These are phyloP conservation scores for Brachystomella parvula DNA, from an alignment of 1,140 invertebrate genomes.

Conservation along the genomic window DNA sequence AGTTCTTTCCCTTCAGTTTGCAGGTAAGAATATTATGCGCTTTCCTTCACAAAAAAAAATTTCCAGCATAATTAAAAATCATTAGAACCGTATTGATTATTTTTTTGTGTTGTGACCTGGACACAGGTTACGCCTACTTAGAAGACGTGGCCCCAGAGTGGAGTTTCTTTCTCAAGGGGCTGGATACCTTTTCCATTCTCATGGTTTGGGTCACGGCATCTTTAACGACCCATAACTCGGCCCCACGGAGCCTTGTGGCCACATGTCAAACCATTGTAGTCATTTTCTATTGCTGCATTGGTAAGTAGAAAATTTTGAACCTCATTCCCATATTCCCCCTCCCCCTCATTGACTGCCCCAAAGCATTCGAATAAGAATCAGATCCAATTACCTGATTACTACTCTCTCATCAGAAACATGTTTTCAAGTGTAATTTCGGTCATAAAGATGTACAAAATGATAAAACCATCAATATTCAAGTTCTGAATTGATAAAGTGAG, in stretches of 20 bases:
- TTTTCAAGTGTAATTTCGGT: no score
- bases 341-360: no score
- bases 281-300: constrained; percentile 36
- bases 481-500: no score
- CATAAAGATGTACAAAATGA: no score
- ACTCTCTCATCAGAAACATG: no score
- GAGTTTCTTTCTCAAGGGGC: constrained; percentile 29
- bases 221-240: constrained; percentile 32
- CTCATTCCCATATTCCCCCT: no score
- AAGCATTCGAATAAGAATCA: no score
- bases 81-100: constrained; percentile 1
- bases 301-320: constrained; percentile 21
- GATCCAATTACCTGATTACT: no score
- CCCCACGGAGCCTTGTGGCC: constrained; percentile 31
- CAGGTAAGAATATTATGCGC: constrained; percentile 23
- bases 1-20: constrained; percentile 35
- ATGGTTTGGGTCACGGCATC: constrained; percentile 33
- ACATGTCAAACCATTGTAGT: constrained; percentile 36
- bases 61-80: neutral
- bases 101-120: no score
- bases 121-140: constrained; percentile 36
- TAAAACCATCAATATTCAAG: no score
- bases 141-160: constrained; percentile 22
- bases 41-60: neutral
- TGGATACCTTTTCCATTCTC: constrained; percentile 37